Evolutionary conservation across 2,797 vertebrate species (phyloP).

Genomic region (Gallinago solitaria): DNA sequence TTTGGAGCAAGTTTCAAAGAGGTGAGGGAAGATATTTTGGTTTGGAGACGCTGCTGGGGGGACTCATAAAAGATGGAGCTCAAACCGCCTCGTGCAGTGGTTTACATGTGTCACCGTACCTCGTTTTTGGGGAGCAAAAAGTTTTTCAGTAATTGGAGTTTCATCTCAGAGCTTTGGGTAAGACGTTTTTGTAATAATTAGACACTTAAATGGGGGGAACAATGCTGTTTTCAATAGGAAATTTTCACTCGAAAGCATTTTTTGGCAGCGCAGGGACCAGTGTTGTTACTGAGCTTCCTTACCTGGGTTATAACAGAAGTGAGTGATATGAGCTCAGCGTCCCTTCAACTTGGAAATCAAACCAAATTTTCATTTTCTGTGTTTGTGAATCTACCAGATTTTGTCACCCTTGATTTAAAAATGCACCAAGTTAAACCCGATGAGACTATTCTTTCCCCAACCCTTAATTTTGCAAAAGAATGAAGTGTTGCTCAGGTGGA

Average conservation of each 20-base stretch:
- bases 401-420: not conserved
- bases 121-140: not conserved
- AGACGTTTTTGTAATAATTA: not conserved
- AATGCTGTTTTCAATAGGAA: not conserved
- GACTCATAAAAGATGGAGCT: not conserved
- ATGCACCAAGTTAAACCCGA: not conserved
- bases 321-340: not conserved
- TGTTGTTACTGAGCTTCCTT: not conserved
- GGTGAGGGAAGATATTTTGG: not conserved
- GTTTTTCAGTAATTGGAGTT: not conserved
- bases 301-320: not conserved
- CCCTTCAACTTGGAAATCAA: not conserved
- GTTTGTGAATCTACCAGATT: not conserved
- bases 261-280: not conserved
- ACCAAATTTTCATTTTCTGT: not conserved
- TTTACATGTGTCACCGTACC: not conserved
- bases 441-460: not conserved
- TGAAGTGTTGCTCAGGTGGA: fast-evolving
- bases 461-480: not conserved
- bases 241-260: not conserved
- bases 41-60: not conserved
- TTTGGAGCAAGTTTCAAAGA: not conserved
- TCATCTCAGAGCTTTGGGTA: not conserved
- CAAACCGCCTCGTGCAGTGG: fast-evolving
- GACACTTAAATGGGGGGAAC: not conserved